A percentile compares a stretch with the other conserved stretches of the same genome.
These are phyloP conservation scores for Pollenia griseotomentosa DNA, from an alignment of 2,888 invertebrate genomes.

Conservation along the genomic window DNA sequence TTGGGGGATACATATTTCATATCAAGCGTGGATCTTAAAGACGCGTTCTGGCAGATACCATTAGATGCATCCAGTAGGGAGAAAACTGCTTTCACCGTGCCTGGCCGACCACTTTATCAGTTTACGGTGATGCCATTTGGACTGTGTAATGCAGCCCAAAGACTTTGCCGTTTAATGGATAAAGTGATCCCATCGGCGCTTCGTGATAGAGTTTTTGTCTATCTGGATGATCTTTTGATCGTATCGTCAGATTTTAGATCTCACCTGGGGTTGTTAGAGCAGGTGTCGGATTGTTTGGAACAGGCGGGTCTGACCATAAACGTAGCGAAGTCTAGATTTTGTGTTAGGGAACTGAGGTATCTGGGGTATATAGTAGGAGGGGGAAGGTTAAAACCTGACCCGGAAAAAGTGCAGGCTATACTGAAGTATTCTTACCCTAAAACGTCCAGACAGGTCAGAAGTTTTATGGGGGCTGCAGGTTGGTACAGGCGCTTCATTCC, in stretches of 20 bases:
- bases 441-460: background rate
- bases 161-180: conserved; percentile 3
- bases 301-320: background rate
- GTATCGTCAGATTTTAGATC: background rate
- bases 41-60: conserved; percentile 8
- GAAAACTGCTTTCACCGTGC: background rate
- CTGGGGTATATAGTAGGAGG: background rate
- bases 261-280: background rate
- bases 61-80: background rate
- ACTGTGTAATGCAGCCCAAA: background rate
- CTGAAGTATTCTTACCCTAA: background rate
- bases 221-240: conserved; percentile 20
- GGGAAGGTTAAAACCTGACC: background rate
- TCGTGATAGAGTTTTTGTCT: conserved; percentile 29
- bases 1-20: conserved; percentile 43
- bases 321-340: too few relatives aligned
- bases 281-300: background rate
- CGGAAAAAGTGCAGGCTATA: background rate
- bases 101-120: background rate
- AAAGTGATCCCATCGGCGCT: conserved; percentile 7
- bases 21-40: too few relatives aligned
- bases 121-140: background rate
- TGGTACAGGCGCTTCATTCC: conserved; percentile 7
- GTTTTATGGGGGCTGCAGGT: background rate
- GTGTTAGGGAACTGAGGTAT: too few relatives aligned